These are phyloP conservation scores for Trididemnum nubilum DNA, from an alignment of 23 tunicate genomes.

Conservation along the genomic window DNA sequence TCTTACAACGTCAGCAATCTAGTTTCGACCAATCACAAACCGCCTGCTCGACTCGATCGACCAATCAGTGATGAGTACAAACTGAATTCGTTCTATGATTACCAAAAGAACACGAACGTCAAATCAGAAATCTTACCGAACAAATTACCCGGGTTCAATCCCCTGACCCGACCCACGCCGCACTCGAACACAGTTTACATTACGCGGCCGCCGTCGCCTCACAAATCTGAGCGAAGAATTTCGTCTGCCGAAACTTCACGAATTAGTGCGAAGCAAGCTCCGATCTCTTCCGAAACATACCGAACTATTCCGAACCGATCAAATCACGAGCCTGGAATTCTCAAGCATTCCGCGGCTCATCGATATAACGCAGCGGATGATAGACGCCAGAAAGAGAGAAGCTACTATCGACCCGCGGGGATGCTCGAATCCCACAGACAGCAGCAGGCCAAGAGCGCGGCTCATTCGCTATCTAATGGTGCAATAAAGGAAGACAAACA, in stretches of 20 bases:
- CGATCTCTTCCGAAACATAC: neutral
- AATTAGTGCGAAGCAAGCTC: neutral
- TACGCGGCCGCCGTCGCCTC: too few species aligned
- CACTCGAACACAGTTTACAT: neutral
- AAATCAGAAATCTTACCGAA: neutral
- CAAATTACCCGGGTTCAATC: conserved; percentile 16
- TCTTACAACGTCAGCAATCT: conserved; percentile 45
- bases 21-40: conserved; percentile 11
- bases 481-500: neutral
- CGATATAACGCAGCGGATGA: too few species aligned
- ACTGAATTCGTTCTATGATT: neutral
- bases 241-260: neutral
- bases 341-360: neutral
- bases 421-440: conserved; percentile 50
- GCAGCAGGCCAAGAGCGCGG: conserved; percentile 4
- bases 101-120: neutral
- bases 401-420: conserved; percentile 60
- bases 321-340: neutral
- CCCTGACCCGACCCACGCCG: neutral
- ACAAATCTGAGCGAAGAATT: too few species aligned
- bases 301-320: neutral
- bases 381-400: conserved; percentile 10
- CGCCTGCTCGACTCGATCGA: neutral
- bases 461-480: neutral
- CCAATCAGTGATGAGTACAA: neutral